Percentiles rank a stretch among this genome's conserved stretches.
Conservation (phyloP, 1,140 invertebrate genomes). For the Pissodes strobi region DNA sequence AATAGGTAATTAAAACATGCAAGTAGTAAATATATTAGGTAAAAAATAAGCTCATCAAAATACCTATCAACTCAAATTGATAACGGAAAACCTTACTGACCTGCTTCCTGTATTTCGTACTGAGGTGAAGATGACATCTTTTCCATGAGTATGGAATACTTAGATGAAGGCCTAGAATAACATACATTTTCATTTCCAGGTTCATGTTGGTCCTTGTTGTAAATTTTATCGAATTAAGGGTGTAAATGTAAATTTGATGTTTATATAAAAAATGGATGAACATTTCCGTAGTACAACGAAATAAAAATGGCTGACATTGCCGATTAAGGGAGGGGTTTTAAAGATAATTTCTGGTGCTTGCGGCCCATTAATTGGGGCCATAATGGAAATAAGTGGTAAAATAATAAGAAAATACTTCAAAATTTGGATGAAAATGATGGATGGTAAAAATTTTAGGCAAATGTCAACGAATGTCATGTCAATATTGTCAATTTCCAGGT, state of each 20-base stretch:
- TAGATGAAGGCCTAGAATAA: too few relatives aligned
- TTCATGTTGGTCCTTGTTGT: too few relatives aligned
- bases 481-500: constrained; percentile 38
- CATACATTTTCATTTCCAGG: too few relatives aligned
- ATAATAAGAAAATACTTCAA: constrained; percentile 9
- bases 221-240: too few relatives aligned
- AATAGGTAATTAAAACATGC: too few relatives aligned
- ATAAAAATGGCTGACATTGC: constrained; percentile 32
- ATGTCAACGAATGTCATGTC: constrained; percentile 39
- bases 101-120: constrained; percentile 34
- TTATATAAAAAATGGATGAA: not conserved
- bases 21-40: too few relatives aligned
- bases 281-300: constrained; percentile 3
- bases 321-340: constrained; percentile 15
- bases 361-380: not conserved
- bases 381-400: not conserved
- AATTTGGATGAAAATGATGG: constrained; percentile 28
- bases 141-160: too few relatives aligned
- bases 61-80: too few relatives aligned
- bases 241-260: not conserved
- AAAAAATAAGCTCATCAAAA: not conserved
- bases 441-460: constrained; percentile 35
- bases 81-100: too few relatives aligned
- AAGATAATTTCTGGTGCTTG: constrained; percentile 1
- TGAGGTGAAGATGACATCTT: constrained; percentile 27